A percentile compares a stretch with the other conserved stretches of the same genome.
phyloP scores from a whole-genome alignment of 1,140 invertebrate genomes.

The Micrasema minimum region DNA sequence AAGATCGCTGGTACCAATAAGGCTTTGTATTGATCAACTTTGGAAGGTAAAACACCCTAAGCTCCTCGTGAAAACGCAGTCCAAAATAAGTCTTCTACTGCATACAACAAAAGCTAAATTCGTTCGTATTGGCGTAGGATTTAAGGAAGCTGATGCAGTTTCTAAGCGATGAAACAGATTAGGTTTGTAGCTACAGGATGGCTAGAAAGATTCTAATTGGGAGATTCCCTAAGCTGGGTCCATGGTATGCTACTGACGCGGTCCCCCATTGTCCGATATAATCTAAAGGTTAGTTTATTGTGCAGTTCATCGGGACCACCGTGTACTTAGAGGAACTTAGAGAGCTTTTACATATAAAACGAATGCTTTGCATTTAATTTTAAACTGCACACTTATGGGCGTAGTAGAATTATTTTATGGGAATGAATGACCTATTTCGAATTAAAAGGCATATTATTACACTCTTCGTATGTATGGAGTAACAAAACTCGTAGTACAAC shows the following conservation, averaged over 20 bases:
- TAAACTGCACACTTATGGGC: no score
- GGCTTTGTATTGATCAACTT: constrained; percentile 30
- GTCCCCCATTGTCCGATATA: constrained; percentile 23
- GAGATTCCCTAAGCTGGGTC: constrained; percentile 6
- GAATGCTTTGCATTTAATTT: no score
- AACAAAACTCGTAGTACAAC: no score
- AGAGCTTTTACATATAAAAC: no score
- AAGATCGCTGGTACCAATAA: constrained; percentile 14
- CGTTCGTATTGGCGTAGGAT: not conserved
- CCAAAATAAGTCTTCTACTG: not conserved
- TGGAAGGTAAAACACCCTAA: not conserved
- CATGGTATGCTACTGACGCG: not conserved
- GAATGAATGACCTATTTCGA: no score
- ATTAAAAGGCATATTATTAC: no score
- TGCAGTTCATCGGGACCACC: constrained; percentile 10
- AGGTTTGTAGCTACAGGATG: constrained; percentile 2
- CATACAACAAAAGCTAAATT: not conserved
- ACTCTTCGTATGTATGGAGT: no score
- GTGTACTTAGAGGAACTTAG: not conserved
- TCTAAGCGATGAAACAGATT: constrained; percentile 1
- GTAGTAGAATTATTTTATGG: no score
- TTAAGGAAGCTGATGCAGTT: not conserved
- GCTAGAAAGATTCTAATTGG: constrained; percentile 22
- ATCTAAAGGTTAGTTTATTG: constrained; percentile 30
- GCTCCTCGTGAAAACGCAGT: not conserved